Base-by-base conservation (phyloP, 2,797 vertebrate genomes). In the Vespertilio murinus region DNA sequence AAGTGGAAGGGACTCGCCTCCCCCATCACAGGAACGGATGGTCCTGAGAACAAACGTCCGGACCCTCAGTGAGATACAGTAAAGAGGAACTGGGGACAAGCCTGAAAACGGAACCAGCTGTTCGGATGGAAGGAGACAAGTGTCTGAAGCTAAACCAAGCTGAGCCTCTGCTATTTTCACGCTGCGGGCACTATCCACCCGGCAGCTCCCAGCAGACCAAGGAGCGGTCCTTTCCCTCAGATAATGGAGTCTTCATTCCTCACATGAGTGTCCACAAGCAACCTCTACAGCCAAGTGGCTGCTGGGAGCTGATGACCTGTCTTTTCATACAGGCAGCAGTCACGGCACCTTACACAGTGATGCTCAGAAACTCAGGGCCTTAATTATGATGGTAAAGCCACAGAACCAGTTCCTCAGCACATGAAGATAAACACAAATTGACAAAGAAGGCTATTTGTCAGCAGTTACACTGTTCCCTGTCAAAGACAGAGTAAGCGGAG, bases 261-360 rank as follows among this genome's bases (percentile, higher is more conserved):
- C 61, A 40, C 38, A 10, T 20, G 64, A 16, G 6, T 2, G 2
- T 47, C 38, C 38, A 3, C 30, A 33, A 83, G 54, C 35, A 79
- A 33, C 42, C 59, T 42, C 17, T 1, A 6, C 1, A 47, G 33
- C 0, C 0, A 18, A 35, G 9, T 5, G 33, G 23, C 25, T 13
- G 17, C 1, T 16, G 30, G 33, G 8, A 77, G 47, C 83, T 23
- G 16, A 20, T 2, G 45, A 11, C 42, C 38, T 54, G 45, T 8
- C 87, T 88, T 38, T 74, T 45, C 35, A 13, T 0, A n/a, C 13
- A 16, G 20, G 28, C 2, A 22, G 22, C 0, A 49, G 71, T 25
- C 61, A 38, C 0, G 33, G 30, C n/a, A 49, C 28, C 20, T 69
- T 35, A 49, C 33, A 38, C 1, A 70, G 40, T 5, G 16, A 85